Conservation (phyloP, 2,888 invertebrate species). For the Tachystola acroxantha region DNA sequence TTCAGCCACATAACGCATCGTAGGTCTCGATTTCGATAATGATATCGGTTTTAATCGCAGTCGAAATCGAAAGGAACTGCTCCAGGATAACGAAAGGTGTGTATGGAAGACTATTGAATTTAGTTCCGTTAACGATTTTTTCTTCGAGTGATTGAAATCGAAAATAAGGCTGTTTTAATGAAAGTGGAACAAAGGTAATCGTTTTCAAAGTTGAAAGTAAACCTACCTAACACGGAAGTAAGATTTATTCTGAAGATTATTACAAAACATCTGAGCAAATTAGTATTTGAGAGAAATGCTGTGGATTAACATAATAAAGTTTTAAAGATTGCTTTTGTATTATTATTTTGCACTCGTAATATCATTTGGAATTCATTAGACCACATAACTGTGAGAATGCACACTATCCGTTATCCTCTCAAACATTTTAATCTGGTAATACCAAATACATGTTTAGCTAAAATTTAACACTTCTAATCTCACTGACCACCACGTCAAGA, state of each 20-base stretch:
- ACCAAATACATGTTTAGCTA: slow-evolving; percentile 35
- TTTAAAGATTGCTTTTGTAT: too few relatives aligned
- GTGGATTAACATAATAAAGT: too few relatives aligned
- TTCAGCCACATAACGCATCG: slow-evolving; percentile 67
- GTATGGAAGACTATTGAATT: slow-evolving; percentile 16
- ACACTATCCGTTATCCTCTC: slow-evolving; percentile 10
- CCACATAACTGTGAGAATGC: too few relatives aligned
- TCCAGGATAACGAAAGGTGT: not conserved
- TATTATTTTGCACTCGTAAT: too few relatives aligned
- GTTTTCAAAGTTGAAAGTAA: too few relatives aligned
- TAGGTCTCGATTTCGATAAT: slow-evolving; percentile 77
- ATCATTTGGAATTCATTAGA: too few relatives aligned
- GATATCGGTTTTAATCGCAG: slow-evolving; percentile 67
- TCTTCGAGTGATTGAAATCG: not conserved
- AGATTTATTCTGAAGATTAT: too few relatives aligned
- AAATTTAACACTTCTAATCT: slow-evolving; percentile 61
- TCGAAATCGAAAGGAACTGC: slow-evolving; percentile 64
- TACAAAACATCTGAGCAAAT: too few relatives aligned
- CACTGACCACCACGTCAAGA: slow-evolving; percentile 42
- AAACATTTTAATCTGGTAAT: slow-evolving; percentile 33
- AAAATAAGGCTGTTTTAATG: not conserved
- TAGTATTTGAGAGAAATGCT: too few relatives aligned
- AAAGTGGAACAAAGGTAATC: not conserved
- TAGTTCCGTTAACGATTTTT: slow-evolving; percentile 20
- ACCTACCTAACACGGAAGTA: too few relatives aligned